A percentile compares a stretch with the other conserved stretches of the same genome.
Conservation (phyloP, 2,797 vertebrate genomes). For the Coracias cyanogaster region DNA sequence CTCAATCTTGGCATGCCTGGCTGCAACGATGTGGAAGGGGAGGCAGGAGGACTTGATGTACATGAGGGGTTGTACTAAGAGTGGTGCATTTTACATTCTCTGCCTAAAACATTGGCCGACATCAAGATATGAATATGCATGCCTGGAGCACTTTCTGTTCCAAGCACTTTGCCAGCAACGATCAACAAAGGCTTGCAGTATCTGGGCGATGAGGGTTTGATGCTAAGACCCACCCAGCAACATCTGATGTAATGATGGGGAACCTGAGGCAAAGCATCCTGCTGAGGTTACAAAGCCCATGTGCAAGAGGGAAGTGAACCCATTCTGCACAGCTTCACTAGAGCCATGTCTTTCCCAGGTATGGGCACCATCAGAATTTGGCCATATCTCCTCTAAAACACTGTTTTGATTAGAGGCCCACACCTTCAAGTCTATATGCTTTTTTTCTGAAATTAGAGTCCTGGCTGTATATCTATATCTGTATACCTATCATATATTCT, state of each 20-base stretch:
- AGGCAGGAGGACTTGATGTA: neutral
- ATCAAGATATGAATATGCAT: neutral
- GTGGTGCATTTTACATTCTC: neutral
- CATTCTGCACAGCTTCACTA: neutral
- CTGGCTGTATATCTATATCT: neutral
- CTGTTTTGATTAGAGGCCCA: neutral
- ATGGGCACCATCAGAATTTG: neutral
- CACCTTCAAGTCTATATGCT: neutral
- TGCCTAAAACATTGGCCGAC: neutral
- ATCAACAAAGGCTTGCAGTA: neutral
- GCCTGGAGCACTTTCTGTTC: neutral
- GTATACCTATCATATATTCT: neutral
- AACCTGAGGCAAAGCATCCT: neutral
- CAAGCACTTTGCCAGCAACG: neutral
- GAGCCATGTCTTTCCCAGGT: neutral
- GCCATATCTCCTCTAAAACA: neutral
- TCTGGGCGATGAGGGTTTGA: neutral
- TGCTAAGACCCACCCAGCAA: neutral
- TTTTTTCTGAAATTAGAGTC: neutral
- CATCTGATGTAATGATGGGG: neutral
- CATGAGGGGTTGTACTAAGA: neutral
- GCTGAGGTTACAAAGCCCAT: neutral
- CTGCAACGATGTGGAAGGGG: neutral
- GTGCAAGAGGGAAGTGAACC: neutral
- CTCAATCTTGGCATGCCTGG: neutral